Base-by-base conservation (phyloP, 2,888 invertebrate genomes). In the Caenorhabditis virilis region DNA sequence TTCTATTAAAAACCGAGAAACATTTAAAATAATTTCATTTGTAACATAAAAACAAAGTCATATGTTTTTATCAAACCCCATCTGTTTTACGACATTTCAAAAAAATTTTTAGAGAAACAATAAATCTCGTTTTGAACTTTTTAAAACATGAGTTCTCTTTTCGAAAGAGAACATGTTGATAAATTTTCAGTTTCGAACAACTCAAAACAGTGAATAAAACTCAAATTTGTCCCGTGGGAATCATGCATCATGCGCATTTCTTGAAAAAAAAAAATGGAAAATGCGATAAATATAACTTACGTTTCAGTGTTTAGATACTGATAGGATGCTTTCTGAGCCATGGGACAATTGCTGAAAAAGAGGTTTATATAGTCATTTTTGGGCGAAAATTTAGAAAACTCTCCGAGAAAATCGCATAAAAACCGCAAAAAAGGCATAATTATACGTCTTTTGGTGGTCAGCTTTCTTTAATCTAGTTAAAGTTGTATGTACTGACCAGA, bases 291-390 rank as follows among this genome's bases (percentile, higher is more conserved):
- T 33, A 56, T 46, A 63, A 63, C 62, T 57, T 36, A 63, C 62
- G 62, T 56, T 46, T 63, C 62, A 6, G 62, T 63, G 49, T 63
- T 53, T 20, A 63, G 46, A 63, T 63, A 63, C 47, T 63, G 62
- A 48, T 63, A 63, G 55, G 61, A 61, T n/a, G n/a, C n/a, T n/a
- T n/a, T n/a, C n/a, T n/a, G n/a, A n/a, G n/a, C n/a, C n/a, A n/a
- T n/a, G 15, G 16, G 13, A 36, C 13, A 4, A 15, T n/a, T 7
- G 4, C 16, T 36, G 13, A 16, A 3, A 4, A 9, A 30, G 30
- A 30, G 30, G 30, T 9, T 30, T 30, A 30, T 30, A 13, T 30
- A 9, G 6, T 30, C 7, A 30, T 30, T 30, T 30, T 36, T 16
- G 36, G 13, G 36, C 16, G 13, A 36, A 16, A 36, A 36, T 9